Evolutionary conservation across 1,140 invertebrate species (phyloP), one percentile per base, ranked within the genome.

Genomic region (Diachasma alloeum): DNA sequence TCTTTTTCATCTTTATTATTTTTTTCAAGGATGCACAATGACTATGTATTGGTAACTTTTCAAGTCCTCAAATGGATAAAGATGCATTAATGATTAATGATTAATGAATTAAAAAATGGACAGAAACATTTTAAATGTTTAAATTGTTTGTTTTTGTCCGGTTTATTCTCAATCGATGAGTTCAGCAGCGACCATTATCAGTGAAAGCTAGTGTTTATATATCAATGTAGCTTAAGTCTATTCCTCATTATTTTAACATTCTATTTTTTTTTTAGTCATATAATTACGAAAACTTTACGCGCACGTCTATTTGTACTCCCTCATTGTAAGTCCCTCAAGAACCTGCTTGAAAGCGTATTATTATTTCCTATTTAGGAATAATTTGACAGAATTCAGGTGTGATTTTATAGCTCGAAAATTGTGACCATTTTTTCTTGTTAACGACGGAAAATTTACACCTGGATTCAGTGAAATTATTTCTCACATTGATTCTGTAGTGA

Each of bases 11-110:
- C n/a, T n/a, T n/a, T n/a, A n/a, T n/a, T n/a, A n/a, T n/a, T n/a
- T 85, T 78, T 87, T 86, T 88, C 85, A 89, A 88, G 88, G 88
- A 89, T 90, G 88, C 88, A 90, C 88, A 90, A 89, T 90, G 88
- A 90, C 87, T 89, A 90, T 90, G 88, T 88, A 88, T 72, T 77
- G 72, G 74, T 74, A 78, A 26, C 53, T 53, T 24, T 69, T 67
- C 24, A 44, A 59, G 67, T 44, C 37, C 46, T 69, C 37, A 53
- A 59, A 56, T 56, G 66, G 68, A 48, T 78, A 72, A 67, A 13
- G 59, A 77, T 73, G 74, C 72, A 77, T 78, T 74, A 70, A 71
- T 76, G 68, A 79, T 68, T 42, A 63, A 44, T 19, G 53, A 75
- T 46, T 31, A 73, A 73, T 53, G 26, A 69, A 36, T 36, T 53